Evolutionary conservation across 2,888 invertebrate species (phyloP).

Genomic region (Enchytraeus crypticus): DNA sequence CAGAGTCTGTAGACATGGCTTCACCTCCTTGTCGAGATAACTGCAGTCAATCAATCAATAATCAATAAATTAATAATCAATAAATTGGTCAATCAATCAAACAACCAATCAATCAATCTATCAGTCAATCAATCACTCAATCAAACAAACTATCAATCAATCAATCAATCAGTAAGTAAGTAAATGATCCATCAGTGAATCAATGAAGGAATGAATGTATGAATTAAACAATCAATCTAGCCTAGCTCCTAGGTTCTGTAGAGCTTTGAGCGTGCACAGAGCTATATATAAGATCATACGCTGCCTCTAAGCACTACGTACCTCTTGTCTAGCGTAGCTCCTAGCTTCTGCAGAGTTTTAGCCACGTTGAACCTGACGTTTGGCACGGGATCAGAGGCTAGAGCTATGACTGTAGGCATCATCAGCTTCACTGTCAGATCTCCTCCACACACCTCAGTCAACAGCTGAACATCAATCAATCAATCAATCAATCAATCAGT

Average conservation of each 20-base stretch:
- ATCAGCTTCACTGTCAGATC: conserved; percentile 6
- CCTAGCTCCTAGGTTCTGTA: too few relatives aligned
- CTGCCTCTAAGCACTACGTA: background rate
- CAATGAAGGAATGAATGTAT: too few relatives aligned
- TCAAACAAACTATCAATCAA: too few relatives aligned
- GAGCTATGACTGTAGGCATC: conserved; percentile 2
- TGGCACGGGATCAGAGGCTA: conserved; percentile 10
- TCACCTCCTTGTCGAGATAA: background rate
- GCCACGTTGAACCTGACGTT: conserved; percentile 15
- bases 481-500: too few relatives aligned
- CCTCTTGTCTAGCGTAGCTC: conserved; percentile 7
- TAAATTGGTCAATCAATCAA: too few relatives aligned
- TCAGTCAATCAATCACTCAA: too few relatives aligned
- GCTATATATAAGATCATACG: background rate
- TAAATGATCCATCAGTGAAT: background rate
- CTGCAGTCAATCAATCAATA: too few relatives aligned
- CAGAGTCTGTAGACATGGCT: conserved; percentile 7
- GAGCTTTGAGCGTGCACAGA: too few relatives aligned
- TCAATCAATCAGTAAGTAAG: background rate
- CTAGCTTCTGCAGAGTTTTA: conserved; percentile 5
- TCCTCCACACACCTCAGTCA: conserved; percentile 4
- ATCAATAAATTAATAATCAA: too few relatives aligned
- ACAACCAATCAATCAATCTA: too few relatives aligned
- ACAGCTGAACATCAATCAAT: background rate
- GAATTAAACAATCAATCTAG: too few relatives aligned